Base-by-base conservation (phyloP, 2,113 vertebrate species). In the Ctenodactylus gundi region DNA sequence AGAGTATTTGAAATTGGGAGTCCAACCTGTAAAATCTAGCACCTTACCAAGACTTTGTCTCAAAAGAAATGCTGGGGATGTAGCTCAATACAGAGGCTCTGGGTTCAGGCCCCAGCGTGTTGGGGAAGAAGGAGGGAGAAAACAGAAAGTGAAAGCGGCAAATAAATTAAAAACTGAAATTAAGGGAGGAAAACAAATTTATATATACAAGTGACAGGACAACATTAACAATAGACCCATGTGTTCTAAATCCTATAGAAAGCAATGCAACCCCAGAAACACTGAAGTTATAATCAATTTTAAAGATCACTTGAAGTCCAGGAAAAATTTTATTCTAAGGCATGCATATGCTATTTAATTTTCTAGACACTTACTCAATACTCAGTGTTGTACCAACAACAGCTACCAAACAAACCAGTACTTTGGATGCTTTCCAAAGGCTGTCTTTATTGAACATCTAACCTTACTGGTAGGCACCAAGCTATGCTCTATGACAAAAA, bases 291-390 rank as follows among this genome's bases (percentile, higher is more conserved):
- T 7, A 25, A 53, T 82, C 83, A 72, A 64, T 89, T 93, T 93
- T 78, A 86, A 46, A 94, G 31, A 93, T 85, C 72, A 91, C 31
- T 88, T 27, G 82, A 92, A 94, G n/a, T 84, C 55, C 21, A 73
- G 13, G 49, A 94, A 95, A 77, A 44, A 31, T 2, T n/a, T 27
- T 92, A 91, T 65, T 36, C 53, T 60, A 85, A 92, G 39, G 67
- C 49, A 96, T 67, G 84, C 72, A 87, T 41, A 87, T 68, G 29
- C 53, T 95, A 88, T 67, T 95, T 87, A 72, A 93, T 60, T 92
- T 94, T 90, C 81, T 92, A 91, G 18, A 89, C 27, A 94, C 14
- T 64, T n/a, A 91, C 41, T 49, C 29, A 75, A 75, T 49, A 49
- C 27, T 46, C 44, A 75, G 49, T 15, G 49, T 29, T 49, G 68